A percentile compares a stretch with the other conserved stretches of the same genome.
Conservation (phyloP, 1,140 invertebrate genomes). For the Neodiprion lecontei region DNA sequence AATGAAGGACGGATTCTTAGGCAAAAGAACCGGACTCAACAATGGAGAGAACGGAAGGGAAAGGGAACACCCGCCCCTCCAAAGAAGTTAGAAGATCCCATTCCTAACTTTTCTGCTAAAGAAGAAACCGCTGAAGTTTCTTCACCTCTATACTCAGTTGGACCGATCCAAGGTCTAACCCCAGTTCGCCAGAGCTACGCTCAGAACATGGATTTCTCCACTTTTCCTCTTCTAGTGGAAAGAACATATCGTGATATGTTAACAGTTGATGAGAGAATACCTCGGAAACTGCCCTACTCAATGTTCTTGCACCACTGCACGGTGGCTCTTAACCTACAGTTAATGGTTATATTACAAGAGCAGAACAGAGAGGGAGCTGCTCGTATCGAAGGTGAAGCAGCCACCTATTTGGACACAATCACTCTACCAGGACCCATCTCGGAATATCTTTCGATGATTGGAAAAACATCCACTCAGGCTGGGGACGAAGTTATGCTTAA, state of each 20-base stretch:
- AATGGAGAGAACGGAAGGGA: background rate
- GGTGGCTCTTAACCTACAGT: background rate
- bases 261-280: background rate
- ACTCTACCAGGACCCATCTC: background rate
- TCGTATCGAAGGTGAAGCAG: background rate
- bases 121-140: background rate
- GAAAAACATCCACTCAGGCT: no score
- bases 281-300: background rate
- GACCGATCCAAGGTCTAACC: background rate
- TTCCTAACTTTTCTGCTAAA: background rate
- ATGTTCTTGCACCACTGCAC: background rate
- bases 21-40: background rate
- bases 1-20: background rate
- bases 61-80: no score
- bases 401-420: background rate
- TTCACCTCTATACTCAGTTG: background rate
- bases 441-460: no score
- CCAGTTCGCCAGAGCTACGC: background rate
- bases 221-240: background rate
- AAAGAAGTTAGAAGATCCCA: background rate
- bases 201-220: background rate
- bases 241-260: background rate
- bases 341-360: background rate
- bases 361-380: background rate
- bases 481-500: no score